Conservation (phyloP, 2,113 vertebrate genomes). For the Neotoma lepida region DNA sequence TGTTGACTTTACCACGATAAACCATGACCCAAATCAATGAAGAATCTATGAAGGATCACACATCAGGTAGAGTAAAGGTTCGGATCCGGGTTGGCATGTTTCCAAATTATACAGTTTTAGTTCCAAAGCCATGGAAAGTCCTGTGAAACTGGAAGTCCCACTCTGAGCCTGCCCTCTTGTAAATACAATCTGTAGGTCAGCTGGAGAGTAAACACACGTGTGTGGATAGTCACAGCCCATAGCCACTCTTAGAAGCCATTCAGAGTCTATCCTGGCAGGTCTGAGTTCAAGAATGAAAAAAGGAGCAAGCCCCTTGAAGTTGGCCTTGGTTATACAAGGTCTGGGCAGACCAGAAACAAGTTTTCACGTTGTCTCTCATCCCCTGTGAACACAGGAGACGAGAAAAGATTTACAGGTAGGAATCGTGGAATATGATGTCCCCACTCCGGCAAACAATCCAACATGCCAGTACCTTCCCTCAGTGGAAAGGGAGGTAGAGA, state of each 20-base stretch:
- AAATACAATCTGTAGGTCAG: background rate
- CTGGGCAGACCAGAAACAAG: background rate
- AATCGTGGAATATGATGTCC: background rate
- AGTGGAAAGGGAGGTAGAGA: background rate
- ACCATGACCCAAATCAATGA: background rate
- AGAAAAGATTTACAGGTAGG: background rate
- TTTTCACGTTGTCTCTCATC: background rate
- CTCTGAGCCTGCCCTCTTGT: background rate
- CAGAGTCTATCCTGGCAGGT: background rate
- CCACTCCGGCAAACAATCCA: background rate
- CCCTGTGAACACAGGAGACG: background rate
- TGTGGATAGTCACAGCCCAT: background rate
- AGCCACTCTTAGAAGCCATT: background rate
- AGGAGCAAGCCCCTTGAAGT: background rate
- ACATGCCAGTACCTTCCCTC: background rate
- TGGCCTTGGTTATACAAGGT: background rate
- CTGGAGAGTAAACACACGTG: background rate
- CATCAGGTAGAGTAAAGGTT: background rate
- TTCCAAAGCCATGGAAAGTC: background rate
- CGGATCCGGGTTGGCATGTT: background rate
- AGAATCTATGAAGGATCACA: background rate
- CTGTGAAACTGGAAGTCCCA: background rate
- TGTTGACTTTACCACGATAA: background rate
- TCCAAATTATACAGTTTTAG: background rate
- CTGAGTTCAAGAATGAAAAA: background rate